A percentile compares a stretch with the other conserved stretches of the same genome.
These are phyloP conservation scores for Camelus dromedarius DNA, from an alignment of 2,113 vertebrate genomes.

Conservation along the genomic window DNA sequence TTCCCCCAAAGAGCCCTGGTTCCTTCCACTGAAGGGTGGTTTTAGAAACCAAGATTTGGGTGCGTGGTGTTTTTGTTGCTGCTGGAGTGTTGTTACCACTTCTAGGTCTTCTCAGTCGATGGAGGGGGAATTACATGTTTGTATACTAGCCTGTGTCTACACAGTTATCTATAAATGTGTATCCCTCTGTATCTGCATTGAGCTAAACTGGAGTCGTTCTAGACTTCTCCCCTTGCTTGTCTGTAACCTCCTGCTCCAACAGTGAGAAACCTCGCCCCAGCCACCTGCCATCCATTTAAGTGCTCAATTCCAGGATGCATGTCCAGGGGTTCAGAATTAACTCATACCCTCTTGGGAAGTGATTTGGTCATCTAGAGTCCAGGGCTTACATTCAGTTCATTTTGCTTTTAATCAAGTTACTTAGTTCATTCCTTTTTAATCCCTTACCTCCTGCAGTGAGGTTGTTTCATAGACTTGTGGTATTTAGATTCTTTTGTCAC, in stretches of 20 bases:
- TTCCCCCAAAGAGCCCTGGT: neutral
- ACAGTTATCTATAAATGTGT: neutral
- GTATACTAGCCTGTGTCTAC: neutral
- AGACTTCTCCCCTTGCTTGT: neutral
- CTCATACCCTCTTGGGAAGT: neutral
- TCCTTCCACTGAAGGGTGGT: neutral
- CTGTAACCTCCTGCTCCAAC: neutral
- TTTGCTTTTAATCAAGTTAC: neutral
- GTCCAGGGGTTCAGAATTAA: neutral
- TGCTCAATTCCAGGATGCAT: neutral
- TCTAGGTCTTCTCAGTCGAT: neutral
- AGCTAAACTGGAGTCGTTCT: neutral
- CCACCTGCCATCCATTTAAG: neutral
- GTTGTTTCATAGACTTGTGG: neutral
- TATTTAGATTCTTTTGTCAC: neutral
- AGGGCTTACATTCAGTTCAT: neutral
- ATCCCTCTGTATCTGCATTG: neutral
- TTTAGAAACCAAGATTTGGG: neutral
- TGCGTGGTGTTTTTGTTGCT: neutral
- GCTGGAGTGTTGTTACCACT: neutral
- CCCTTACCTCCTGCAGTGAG: neutral
- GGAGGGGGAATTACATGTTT: neutral
- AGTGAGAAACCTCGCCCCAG: neutral
- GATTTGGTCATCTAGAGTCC: rapidly evolving
- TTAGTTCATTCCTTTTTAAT: neutral